phyloP scores from a whole-genome alignment of 1,140 invertebrate species.

The Probaryconus sp. region DNA sequence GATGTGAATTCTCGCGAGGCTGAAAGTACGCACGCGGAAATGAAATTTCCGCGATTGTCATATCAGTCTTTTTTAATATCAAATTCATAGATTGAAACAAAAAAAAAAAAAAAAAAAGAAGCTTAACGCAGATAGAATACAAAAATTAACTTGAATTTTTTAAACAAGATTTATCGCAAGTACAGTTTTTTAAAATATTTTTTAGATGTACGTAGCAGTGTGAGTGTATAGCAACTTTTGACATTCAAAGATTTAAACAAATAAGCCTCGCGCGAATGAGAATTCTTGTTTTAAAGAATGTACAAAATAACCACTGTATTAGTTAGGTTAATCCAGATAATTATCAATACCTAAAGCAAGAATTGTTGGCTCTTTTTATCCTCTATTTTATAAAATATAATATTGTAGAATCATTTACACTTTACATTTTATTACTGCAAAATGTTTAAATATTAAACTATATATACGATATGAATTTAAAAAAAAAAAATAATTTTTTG shows the following conservation, averaged over 20 bases:
- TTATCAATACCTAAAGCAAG: no score
- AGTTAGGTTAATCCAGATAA: neutral
- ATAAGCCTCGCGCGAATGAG: conserved; percentile 43
- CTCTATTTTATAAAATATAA: no score
- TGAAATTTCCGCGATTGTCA: conserved; percentile 22
- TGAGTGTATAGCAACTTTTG: conserved; percentile 23
- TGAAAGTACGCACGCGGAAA: conserved; percentile 40
- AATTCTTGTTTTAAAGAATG: conserved; percentile 38
- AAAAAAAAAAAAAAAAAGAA: no score
- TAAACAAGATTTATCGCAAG: conserved; percentile 10
- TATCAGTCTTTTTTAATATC: conserved; percentile 56
- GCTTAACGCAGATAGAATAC: conserved; percentile 32
- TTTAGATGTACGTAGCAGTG: conserved; percentile 25
- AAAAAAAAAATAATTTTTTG: no score
- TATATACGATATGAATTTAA: no score
- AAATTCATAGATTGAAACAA: conserved; percentile 41
- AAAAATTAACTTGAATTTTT: conserved; percentile 44
- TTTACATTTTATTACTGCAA: no score
- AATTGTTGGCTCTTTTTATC: no score
- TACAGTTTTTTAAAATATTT: conserved; percentile 32
- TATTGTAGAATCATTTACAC: no score
- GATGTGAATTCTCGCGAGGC: conserved; percentile 45
- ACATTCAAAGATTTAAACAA: neutral
- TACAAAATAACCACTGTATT: conserved; percentile 24
- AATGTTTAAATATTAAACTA: no score